Conservation (phyloP, 2,797 vertebrate species). For the Eulemur coronatus region DNA sequence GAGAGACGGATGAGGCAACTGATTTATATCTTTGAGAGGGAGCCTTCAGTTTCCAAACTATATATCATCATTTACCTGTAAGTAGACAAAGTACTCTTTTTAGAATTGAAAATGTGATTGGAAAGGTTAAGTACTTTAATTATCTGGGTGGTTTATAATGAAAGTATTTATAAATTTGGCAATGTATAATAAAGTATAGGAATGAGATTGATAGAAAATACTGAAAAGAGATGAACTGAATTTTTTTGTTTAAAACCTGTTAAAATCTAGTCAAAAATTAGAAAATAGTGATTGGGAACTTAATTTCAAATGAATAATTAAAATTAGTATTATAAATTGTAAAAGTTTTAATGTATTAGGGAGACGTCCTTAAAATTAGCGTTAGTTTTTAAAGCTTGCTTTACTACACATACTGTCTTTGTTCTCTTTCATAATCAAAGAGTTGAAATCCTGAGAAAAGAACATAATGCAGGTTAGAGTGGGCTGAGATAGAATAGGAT, state of each 20-base stretch:
- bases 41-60: conserved; percentile 67
- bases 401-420: conserved; percentile 18
- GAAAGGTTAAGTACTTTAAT: conserved; percentile 26
- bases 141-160: conserved; percentile 1
- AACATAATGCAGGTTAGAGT: neutral
- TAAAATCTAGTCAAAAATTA: conserved; percentile 27
- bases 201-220: conserved; percentile 48
- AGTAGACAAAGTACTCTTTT: conserved; percentile 76
- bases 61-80: conserved; percentile 75
- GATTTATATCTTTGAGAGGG: conserved; percentile 62
- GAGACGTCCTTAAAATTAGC: conserved; percentile 17
- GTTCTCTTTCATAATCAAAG: conserved; percentile 44
- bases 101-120: conserved; percentile 42
- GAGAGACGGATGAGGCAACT: conserved; percentile 31
- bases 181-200: neutral
- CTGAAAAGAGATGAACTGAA: neutral
- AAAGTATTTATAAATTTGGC: conserved; percentile 23
- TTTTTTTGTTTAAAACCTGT: conserved; percentile 49
- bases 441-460: conserved; percentile 1
- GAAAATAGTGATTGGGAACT: conserved; percentile 26
- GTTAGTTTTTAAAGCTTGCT: conserved; percentile 49
- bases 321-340: neutral
- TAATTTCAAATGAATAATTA: conserved; percentile 32
- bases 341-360: neutral
- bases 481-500: neutral